These are phyloP conservation scores for Ursus arctos DNA, from an alignment of 2,113 vertebrate genomes.

Conservation along the genomic window DNA sequence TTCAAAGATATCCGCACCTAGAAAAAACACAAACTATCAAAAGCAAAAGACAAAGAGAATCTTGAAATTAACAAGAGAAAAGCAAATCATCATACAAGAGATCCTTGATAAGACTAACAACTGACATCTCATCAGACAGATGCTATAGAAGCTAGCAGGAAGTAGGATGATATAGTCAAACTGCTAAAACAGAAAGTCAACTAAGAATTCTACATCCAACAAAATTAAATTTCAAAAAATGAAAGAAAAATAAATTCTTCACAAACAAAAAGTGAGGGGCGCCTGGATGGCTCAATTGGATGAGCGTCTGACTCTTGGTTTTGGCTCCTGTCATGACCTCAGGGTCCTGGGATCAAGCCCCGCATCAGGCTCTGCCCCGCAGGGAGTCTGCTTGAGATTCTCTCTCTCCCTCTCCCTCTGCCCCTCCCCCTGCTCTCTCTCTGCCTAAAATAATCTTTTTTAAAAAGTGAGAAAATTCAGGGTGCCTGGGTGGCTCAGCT, in stretches of 20 bases:
- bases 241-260: not conserved
- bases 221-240: slow-evolving; percentile 33
- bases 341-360: not conserved
- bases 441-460: not conserved
- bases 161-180: not conserved
- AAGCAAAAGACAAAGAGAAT: slow-evolving; percentile 32
- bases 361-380: not conserved
- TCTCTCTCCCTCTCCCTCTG: not conserved
- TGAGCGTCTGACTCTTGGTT: not conserved
- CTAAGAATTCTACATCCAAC: not conserved
- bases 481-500: not conserved
- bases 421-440: not conserved
- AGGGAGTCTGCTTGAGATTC: not conserved
- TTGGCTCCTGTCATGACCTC: not conserved
- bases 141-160: not conserved
- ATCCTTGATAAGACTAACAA: not conserved
- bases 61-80: slow-evolving; percentile 16
- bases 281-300: not conserved
- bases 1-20: not conserved
- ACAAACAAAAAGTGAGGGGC: not conserved
- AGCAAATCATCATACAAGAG: not conserved
- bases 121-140: slow-evolving; percentile 8
- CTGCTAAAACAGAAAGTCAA: slow-evolving; percentile 11
- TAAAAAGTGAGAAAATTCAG: not conserved
- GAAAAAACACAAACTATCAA: slow-evolving; percentile 18